A percentile compares a stretch with the other conserved stretches of the same genome.
Conservation (phyloP, 2,797 vertebrate genomes). For the Enteromius anoplus region DNA sequence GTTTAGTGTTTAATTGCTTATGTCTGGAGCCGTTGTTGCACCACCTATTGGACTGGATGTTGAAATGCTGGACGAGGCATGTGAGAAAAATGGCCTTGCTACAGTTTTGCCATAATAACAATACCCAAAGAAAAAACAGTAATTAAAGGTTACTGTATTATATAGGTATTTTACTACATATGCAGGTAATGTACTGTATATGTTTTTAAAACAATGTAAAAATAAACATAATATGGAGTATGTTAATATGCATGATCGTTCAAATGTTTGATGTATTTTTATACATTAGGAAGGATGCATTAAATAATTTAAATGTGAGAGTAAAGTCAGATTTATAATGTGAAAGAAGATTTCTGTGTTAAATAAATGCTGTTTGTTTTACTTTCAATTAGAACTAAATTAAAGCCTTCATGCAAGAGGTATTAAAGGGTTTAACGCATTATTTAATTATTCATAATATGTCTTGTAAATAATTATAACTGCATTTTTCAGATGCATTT, state of each 20-base stretch:
- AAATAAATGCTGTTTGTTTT: background rate
- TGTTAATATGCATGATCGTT: background rate
- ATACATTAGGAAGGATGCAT: background rate
- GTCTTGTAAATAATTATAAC: background rate
- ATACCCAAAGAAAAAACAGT: background rate
- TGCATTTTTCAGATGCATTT: too few relatives aligned
- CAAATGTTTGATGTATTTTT: background rate
- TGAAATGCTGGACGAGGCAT: background rate
- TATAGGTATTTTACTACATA: background rate
- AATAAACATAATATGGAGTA: background rate
- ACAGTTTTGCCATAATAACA: background rate
- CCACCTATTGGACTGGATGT: constrained; percentile 10
- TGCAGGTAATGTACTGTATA: background rate
- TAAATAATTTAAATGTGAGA: background rate
- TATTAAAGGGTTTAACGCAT: background rate
- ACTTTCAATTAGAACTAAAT: background rate
- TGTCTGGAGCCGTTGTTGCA: background rate
- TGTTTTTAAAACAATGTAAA: background rate
- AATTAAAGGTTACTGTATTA: background rate
- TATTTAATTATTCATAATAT: background rate
- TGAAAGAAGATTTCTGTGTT: background rate
- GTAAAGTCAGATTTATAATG: too few relatives aligned
- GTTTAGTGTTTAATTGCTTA: constrained; percentile 1
- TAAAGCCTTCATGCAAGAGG: background rate
- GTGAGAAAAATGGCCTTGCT: background rate